These are phyloP conservation scores for Megathymus violae DNA, from an alignment of 1,140 invertebrate genomes.

Conservation along the genomic window DNA sequence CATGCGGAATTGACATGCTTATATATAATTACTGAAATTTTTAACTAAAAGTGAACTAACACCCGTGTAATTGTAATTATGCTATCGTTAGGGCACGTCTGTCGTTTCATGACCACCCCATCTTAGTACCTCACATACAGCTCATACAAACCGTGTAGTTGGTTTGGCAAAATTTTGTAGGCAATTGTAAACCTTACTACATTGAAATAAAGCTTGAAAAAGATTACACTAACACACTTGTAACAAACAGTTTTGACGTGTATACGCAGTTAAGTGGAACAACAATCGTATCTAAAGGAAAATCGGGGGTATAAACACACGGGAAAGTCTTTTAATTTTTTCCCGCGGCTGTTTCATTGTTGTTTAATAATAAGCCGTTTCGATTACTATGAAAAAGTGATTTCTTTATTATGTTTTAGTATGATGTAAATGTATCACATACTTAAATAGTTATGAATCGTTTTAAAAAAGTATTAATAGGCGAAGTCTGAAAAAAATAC, in stretches of 20 bases:
- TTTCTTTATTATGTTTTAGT: too few species aligned
- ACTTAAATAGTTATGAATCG: too few species aligned
- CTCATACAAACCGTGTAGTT: slow-evolving; percentile 1
- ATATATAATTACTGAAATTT: too few species aligned
- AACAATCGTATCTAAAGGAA: slow-evolving; percentile 26
- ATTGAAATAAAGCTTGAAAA: slow-evolving; percentile 8
- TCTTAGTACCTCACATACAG: slow-evolving; percentile 12
- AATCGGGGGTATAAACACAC: slow-evolving; percentile 15
- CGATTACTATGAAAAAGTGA: too few species aligned
- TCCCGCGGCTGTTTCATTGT: not conserved
- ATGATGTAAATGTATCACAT: too few species aligned
- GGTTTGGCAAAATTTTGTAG: slow-evolving; percentile 1
- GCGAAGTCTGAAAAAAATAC: too few species aligned
- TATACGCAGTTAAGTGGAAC: slow-evolving; percentile 25
- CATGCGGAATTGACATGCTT: too few species aligned
- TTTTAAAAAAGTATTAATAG: too few species aligned
- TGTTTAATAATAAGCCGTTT: not conserved
- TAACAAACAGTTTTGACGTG: slow-evolving; percentile 27
- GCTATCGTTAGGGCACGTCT: slow-evolving; percentile 9
- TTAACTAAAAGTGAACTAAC: slow-evolving; percentile 12
- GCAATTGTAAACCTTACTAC: not conserved
- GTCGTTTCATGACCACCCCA: slow-evolving; percentile 2
- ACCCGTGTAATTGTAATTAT: slow-evolving; percentile 24
- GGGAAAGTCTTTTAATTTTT: not conserved
- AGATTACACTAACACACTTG: not conserved